Evolutionary conservation across 2,797 vertebrate species (phyloP).

Genomic region (Enteromius trimaculatus): DNA sequence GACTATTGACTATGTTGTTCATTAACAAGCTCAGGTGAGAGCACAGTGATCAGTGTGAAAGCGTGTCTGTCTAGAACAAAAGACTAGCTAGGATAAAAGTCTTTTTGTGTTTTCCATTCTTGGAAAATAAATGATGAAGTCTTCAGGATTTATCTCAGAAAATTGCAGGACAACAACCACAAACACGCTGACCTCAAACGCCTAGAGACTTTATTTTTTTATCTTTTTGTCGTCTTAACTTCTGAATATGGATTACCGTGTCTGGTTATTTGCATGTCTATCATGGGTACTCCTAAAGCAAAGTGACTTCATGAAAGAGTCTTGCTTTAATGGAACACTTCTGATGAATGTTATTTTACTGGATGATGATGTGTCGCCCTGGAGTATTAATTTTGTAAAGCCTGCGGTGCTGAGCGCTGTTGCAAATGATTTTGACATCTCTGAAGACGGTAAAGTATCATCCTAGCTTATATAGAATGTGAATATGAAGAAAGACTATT

Average conservation of each 20-base stretch:
- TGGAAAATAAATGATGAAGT: not conserved
- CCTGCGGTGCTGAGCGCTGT: constrained; percentile 75
- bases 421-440: constrained; percentile 42
- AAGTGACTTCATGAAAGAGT: constrained; percentile 6
- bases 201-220: not conserved
- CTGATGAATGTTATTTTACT: constrained; percentile 88
- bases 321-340: constrained; percentile 65
- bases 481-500: too few species aligned
- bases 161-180: not conserved
- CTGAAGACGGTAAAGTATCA: constrained; percentile 61
- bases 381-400: constrained; percentile 73
- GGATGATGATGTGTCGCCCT: constrained; percentile 79
- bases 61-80: not conserved
- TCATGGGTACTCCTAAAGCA: constrained; percentile 29
- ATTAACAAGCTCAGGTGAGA: constrained; percentile 32
- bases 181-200: not conserved
- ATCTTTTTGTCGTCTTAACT: not conserved
- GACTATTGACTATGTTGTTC: constrained; percentile 1
- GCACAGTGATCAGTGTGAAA: constrained; percentile 1
- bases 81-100: not conserved
- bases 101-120: not conserved
- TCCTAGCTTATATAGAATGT: not conserved
- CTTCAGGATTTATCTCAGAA: not conserved
- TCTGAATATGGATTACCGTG: constrained; percentile 36
- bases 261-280: constrained; percentile 38